A percentile compares a stretch with the other conserved stretches of the same genome.
These are phyloP conservation scores for Eupristina koningsbergeri DNA, from an alignment of 1,140 invertebrate species.

Conservation along the genomic window DNA sequence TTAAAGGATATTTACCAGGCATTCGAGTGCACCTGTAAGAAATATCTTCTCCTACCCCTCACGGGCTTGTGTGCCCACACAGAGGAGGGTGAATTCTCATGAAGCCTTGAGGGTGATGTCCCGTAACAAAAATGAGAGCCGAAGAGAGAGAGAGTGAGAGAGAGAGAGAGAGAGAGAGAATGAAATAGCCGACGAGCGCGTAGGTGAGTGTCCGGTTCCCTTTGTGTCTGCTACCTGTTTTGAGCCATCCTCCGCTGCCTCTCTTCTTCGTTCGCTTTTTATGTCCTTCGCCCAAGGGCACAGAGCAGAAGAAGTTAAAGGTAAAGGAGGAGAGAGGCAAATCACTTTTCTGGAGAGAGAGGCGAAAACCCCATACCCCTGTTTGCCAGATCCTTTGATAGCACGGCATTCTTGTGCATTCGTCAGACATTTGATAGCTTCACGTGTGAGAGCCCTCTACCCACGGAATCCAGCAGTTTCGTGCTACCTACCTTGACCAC, in stretches of 20 bases:
- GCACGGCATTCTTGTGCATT: conserved; percentile 71
- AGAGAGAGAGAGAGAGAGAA: conserved; percentile 46
- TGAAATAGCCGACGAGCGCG: conserved; percentile 61
- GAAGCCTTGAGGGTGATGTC: conserved; percentile 27
- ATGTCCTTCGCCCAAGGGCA: neutral
- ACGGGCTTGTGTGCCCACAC: neutral
- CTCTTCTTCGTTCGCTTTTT: conserved; percentile 1
- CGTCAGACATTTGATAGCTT: conserved; percentile 73
- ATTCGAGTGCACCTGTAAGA: conserved; percentile 65
- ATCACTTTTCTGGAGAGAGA: conserved; percentile 38
- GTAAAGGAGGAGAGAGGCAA: conserved; percentile 51
- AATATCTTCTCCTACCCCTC: conserved; percentile 23
- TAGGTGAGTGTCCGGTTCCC: conserved; percentile 70
- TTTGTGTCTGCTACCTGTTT: conserved; percentile 72
- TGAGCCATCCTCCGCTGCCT: conserved; percentile 62
- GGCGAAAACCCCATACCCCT: conserved; percentile 37
- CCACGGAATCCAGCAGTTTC: conserved; percentile 58
- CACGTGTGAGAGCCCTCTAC: conserved; percentile 65
- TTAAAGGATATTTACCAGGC: conserved; percentile 64
- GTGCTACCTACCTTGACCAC: conserved; percentile 18
- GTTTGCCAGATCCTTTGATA: conserved; percentile 63
- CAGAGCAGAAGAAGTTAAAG: neutral
- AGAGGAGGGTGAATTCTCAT: conserved; percentile 30
- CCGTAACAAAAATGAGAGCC: neutral
- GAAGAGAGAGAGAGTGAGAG: neutral